Evolutionary conservation across 2,888 invertebrate genomes (phyloP).

Genomic region (Syrphus vitripennis): DNA sequence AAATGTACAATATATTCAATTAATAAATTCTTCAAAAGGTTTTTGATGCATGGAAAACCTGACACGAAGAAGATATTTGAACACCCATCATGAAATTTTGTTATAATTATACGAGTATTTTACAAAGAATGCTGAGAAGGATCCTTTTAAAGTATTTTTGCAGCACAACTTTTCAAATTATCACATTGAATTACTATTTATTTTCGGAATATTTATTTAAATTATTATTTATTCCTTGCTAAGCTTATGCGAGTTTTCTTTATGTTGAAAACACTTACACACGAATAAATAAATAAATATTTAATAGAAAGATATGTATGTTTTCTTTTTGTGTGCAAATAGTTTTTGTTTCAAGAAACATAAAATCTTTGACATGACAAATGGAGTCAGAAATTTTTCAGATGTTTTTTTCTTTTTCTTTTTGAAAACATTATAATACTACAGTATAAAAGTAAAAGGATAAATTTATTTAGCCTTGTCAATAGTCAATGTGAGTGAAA

Average conservation of each 20-base stretch:
- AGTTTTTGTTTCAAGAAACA: not conserved
- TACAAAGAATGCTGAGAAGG: constrained; percentile 17
- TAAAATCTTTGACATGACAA: no score
- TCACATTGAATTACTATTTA: not conserved
- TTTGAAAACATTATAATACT: no score
- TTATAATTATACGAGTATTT: not conserved
- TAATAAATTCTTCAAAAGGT: constrained; percentile 48
- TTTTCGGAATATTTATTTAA: constrained; percentile 1
- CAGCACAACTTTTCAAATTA: not conserved
- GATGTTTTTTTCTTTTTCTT: no score
- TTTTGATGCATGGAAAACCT: constrained; percentile 35
- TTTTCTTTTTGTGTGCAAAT: not conserved
- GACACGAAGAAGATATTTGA: constrained; percentile 44
- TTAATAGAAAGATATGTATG: not conserved
- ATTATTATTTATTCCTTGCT: constrained; percentile 15
- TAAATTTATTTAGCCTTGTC: no score
- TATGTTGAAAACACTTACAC: constrained; percentile 30
- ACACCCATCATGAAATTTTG: not conserved
- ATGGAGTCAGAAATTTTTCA: not conserved
- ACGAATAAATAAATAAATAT: constrained; percentile 51
- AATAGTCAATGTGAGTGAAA: no score
- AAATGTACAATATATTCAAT: not conserved
- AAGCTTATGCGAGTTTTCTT: constrained; percentile 32
- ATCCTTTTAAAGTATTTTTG: constrained; percentile 39
- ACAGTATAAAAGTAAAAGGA: no score